phyloP scores from a whole-genome alignment of 2,113 vertebrate genomes.

The Trogon surrucura region DNA sequence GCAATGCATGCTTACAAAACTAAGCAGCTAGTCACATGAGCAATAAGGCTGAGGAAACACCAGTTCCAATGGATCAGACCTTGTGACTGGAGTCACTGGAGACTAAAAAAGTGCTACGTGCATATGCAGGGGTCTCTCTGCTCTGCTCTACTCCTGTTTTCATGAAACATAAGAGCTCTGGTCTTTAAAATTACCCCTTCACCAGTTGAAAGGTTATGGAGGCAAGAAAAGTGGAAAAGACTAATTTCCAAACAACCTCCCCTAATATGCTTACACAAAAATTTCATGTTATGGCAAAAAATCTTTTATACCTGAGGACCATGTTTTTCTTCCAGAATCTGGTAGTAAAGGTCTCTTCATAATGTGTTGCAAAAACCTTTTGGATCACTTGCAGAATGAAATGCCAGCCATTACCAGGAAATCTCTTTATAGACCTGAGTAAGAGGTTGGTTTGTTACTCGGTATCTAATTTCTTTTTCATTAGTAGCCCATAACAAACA shows the following conservation, averaged over 20 bases:
- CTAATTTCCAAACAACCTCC: background rate
- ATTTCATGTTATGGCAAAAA: background rate
- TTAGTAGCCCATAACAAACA: background rate
- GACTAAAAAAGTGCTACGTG: background rate
- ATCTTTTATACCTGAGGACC: background rate
- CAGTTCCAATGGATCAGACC: background rate
- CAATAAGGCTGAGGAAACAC: background rate
- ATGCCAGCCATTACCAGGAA: background rate
- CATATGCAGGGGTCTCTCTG: background rate
- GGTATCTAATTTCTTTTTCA: background rate
- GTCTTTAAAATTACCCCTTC: background rate
- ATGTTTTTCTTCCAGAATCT: background rate
- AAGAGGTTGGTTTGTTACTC: background rate
- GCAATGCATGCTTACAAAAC: background rate
- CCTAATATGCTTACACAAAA: background rate
- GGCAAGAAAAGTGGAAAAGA: background rate
- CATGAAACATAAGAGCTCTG: background rate
- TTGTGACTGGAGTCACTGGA: background rate
- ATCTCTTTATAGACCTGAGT: background rate
- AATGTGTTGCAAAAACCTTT: background rate
- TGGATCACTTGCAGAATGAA: background rate
- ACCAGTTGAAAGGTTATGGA: background rate
- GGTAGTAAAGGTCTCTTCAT: background rate
- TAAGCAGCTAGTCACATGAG: background rate
- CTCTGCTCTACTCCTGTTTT: background rate